These are phyloP conservation scores for Alviniconcha strummeri DNA, from an alignment of 2,888 invertebrate species.

Conservation along the genomic window DNA sequence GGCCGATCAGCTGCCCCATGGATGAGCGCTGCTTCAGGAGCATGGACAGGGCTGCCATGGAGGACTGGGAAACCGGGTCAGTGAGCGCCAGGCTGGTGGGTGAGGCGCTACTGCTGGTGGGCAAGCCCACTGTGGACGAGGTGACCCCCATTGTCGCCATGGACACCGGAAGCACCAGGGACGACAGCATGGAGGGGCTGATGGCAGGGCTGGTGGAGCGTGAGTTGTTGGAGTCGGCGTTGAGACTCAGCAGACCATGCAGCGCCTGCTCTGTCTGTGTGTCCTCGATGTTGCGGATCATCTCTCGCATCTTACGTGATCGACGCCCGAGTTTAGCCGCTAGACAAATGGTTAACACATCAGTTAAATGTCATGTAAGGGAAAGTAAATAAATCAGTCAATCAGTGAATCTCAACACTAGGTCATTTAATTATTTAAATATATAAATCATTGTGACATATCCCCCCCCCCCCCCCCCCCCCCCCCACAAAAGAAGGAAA, in stretches of 20 bases:
- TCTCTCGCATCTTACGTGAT: constrained; percentile 71
- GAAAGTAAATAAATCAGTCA: too few species aligned
- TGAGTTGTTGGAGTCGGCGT: constrained; percentile 46
- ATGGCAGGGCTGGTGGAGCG: constrained; percentile 46
- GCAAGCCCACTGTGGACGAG: constrained; percentile 1
- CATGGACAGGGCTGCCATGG: constrained; percentile 63
- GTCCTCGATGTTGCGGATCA: constrained; percentile 72
- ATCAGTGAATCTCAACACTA: too few species aligned
- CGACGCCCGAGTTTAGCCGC: constrained; percentile 73
- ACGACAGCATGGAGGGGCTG: constrained; percentile 36
- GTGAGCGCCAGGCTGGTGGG: constrained; percentile 15
- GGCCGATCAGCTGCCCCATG: constrained; percentile 46
- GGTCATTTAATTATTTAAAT: too few species aligned
- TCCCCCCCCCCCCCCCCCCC: too few species aligned
- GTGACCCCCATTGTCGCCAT: not conserved
- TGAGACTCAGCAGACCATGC: constrained; percentile 72
- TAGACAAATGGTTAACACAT: constrained; percentile 35
- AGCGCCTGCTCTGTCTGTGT: constrained; percentile 72
- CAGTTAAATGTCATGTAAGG: too few species aligned
- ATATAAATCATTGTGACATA: too few species aligned
- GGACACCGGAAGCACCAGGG: constrained; percentile 2
- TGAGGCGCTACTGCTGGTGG: not conserved
- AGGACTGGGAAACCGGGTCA: constrained; percentile 52
- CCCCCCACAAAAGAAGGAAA: too few species aligned
- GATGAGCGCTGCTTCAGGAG: constrained; percentile 58